Evolutionary conservation across 2,797 vertebrate species (phyloP).

Genomic region (Artibeus lituratus): DNA sequence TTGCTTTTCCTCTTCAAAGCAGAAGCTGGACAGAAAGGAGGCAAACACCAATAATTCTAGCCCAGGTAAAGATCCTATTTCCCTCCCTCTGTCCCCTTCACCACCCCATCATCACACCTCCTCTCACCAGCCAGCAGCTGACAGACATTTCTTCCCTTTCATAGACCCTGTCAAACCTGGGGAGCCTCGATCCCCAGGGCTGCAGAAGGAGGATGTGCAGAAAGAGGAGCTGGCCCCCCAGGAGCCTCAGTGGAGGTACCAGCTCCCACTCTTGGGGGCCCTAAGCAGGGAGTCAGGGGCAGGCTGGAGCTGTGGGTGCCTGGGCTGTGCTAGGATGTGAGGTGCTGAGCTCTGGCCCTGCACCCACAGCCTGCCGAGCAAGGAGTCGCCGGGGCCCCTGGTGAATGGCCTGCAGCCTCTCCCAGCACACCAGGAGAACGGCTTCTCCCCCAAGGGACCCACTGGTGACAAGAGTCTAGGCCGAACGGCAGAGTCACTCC

Average conservation of each 20-base stretch:
- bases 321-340: not conserved
- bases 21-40: constrained; percentile 83
- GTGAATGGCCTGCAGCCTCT: constrained; percentile 90
- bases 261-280: rapidly evolving
- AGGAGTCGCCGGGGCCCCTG: constrained; percentile 77
- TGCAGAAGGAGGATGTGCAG: constrained; percentile 24
- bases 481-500: constrained; percentile 87
- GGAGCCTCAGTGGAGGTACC: constrained; percentile 80
- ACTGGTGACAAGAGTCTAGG: constrained; percentile 74
- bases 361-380: constrained; percentile 69
- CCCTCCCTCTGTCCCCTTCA: not conserved
- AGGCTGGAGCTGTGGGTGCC: not conserved
- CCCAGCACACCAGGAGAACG: constrained; percentile 88
- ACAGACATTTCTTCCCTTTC: not conserved
- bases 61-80: constrained; percentile 41
- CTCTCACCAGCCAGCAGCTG: not conserved
- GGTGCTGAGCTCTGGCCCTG: not conserved
- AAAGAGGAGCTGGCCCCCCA: constrained; percentile 68
- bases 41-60: constrained; percentile 54
- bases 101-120: not conserved
- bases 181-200: constrained; percentile 50
- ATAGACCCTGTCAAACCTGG: constrained; percentile 60
- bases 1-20: constrained; percentile 71
- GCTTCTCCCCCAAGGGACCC: constrained; percentile 86
- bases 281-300: rapidly evolving